Evolutionary conservation across 2,888 invertebrate species (phyloP), one percentile per base, ranked within the genome.

Genomic region (Cerceris ruficornis): DNA sequence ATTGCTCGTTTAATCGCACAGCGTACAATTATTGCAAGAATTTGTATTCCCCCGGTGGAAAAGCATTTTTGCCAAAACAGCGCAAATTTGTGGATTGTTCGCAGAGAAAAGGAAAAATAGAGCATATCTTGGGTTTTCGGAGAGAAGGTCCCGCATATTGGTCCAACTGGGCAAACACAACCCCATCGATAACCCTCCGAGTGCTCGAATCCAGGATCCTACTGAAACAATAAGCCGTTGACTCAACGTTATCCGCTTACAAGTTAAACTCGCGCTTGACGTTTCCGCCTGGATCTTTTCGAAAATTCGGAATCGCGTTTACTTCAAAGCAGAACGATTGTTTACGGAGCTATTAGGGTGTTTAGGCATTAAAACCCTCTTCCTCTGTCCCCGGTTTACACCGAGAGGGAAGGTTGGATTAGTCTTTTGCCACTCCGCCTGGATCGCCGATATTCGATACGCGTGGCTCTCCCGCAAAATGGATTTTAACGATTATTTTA

Each of bases 231-330:
- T 91, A 91, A 91, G 90, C 91, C 91, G 89, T 90, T 91, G 90
- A 90, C 90, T 89, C 90, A 92, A 91, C 88, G 88, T 92, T 92
- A 92, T 92, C 92, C 91, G 87, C 89, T 92, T 92, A 92, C 92
- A 92, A 92, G 90, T 88, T 87, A 91, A 91, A 91, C 90, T 60
- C 39, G 78, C 59, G 57, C 79, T 65, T 80, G 81, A 80, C 83
- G 87, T 88, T 88, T 88, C 88, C 85, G 87, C 77, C 84, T 84
- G 87, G 89, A 88, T 90, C 87, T 86, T 85, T 77, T 83, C 77
- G 77, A 82, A 79, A 83, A 85, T 86, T 80, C 75, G 82, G 76
- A 81, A 82, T 82, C 82, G 84, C 82, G 61, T 64, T 65, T 69
- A 84, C 87, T 83, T 88, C 89, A 89, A 89, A 89, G 88, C 77